Base-by-base conservation (phyloP, 2,888 invertebrate genomes). In the Thereva unica region DNA sequence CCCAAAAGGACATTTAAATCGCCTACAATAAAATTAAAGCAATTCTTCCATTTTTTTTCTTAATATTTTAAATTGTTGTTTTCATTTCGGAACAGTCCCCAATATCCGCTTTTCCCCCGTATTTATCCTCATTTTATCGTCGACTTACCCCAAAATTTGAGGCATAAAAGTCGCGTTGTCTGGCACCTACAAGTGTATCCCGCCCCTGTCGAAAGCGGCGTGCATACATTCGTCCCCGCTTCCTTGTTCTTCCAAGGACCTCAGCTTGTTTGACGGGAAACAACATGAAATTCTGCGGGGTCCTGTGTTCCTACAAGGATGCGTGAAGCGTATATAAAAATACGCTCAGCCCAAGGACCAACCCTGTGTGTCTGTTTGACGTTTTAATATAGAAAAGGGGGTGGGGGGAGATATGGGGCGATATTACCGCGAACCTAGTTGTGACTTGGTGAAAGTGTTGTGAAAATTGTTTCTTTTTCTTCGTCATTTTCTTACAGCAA, bases 251-350 rank as follows among this genome's bases (percentile, higher is more conserved):
- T 50, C 49, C 61, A 61, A 41, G 50, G 42, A 61, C 41, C 61
- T 61, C 50, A 61, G 50, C 61, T 61, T 61, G 61, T 61, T 61
- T 49, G 61, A 61, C 49, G 50, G 61, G n/a, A 61, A 61, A 23
- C 23, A 61, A 61, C 61, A 61, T 40, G 23, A 34, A 49, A 61
- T 61, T 61, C 61, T 40, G 5, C 40, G 41, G 50, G 10, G 23
- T 23, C 23, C 23, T 23, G 23, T 23, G 23, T 23, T 23, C 23
- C 23, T 23, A 23, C 2, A 23, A 23, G 23, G 23, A 23, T 23
- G 23, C 23, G 23, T 23, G 23, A 23, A 23, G 23, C 23, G 23
- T 23, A 23, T 23, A 23, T 23, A 23, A 23, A 23, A 23, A 23
- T 23, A 23, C 23, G 23, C 2, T 23, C 23, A 23, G 23, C 23